Percentiles rank a stretch among this genome's conserved stretches.
Conservation (phyloP, 1,140 invertebrate genomes). For the Probaryconus sp. region DNA sequence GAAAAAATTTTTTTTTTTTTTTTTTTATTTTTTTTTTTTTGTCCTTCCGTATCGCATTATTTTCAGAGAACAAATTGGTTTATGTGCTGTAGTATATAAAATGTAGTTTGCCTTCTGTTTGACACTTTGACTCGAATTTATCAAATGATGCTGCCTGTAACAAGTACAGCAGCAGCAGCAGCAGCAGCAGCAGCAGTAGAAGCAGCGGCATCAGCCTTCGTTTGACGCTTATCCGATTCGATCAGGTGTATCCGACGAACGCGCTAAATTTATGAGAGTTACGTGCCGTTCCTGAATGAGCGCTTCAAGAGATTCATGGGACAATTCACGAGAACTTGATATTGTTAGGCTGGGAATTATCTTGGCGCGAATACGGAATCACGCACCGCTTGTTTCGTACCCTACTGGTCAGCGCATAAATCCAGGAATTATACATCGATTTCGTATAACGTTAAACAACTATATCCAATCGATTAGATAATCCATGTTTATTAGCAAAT, state of each 20-base stretch:
- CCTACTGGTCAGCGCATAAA: constrained; percentile 56
- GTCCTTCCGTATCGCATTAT: too few species aligned
- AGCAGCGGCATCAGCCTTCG: constrained; percentile 40
- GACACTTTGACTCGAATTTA: constrained; percentile 25
- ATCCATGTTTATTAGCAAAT: constrained; percentile 56
- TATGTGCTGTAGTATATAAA: constrained; percentile 6
- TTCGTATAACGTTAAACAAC: constrained; percentile 56
- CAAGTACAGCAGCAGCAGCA: constrained; percentile 25
- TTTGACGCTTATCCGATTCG: constrained; percentile 56
- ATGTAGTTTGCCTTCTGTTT: constrained; percentile 2
- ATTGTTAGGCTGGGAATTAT: constrained; percentile 71
- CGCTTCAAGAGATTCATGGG: constrained; percentile 71
- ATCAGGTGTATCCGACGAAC: constrained; percentile 69
- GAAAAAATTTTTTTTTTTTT: too few species aligned
- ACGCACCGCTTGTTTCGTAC: constrained; percentile 62
- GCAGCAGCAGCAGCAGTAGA: constrained; percentile 25
- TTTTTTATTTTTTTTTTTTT: too few species aligned
- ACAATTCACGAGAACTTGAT: constrained; percentile 73
- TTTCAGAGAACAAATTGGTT: constrained; percentile 13
- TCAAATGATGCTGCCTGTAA: constrained; percentile 22
- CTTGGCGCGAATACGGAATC: constrained; percentile 67
- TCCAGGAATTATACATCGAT: constrained; percentile 54
- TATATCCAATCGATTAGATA: constrained; percentile 55
- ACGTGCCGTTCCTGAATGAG: constrained; percentile 68
- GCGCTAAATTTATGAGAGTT: constrained; percentile 72